Evolutionary conservation across 2,888 invertebrate genomes (phyloP), one percentile per base, ranked within the genome.

Genomic region (Priocnemis perturbator): DNA sequence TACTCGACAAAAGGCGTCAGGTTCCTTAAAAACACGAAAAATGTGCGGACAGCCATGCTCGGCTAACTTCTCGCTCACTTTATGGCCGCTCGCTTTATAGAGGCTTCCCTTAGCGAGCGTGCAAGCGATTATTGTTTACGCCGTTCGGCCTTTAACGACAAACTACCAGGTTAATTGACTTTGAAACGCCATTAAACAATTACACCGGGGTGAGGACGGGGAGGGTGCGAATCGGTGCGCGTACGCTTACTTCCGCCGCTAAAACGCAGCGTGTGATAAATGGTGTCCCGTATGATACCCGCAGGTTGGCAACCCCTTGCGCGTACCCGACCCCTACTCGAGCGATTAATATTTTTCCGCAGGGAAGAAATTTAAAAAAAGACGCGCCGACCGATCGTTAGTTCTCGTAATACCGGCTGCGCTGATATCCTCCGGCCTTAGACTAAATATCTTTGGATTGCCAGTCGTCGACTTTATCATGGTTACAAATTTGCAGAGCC

Each of bases 121-220:
- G 19, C 50, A 15, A 5, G 7, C 17, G 50, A 63, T 63, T 44
- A 57, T 30, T 59, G 55, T 60, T 65, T 55, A 53, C 26, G 55
- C 5, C 14, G 53, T 26, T 44, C 23, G 23, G 59, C 45, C 53
- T 53, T 53, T 44, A 45, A 47, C 57, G 44, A 48, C 50, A 37
- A 64, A 44, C 58, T 58, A 47, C 47, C 14, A n/a, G 21, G 45
- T 23, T 67, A 67, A 67, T 61, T 61, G 67, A 61, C 52, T 61
- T 67, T 57, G 57, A 57, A 57, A 56, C 57, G 56, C 60, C 67
- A 60, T 67, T 67, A 67, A 61, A 67, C 61, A 67, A 67, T 67
- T 67, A 67, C 58, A 57, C 21, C 20, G 55, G 37, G 7, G 37
- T 37, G 37, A 9, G 7, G 14, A 37, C 1, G 37, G 37, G 37